These are phyloP conservation scores for Ptilodon capucinus DNA, from an alignment of 2,888 invertebrate species.

Conservation along the genomic window DNA sequence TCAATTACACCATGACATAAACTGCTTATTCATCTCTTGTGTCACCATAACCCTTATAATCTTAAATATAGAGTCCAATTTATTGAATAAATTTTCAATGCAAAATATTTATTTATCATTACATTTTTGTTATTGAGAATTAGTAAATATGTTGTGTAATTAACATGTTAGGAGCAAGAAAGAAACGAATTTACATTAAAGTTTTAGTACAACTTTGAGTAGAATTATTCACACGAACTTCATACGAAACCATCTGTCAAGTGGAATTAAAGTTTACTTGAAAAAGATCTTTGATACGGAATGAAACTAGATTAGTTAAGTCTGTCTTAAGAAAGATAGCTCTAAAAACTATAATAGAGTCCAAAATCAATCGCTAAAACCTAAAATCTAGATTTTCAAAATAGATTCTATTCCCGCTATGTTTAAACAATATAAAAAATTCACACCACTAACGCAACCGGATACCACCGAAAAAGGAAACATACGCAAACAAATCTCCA, in stretches of 20 bases:
- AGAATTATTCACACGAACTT: too few relatives aligned
- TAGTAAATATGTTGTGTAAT: not conserved
- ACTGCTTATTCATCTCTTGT: slow-evolving; percentile 13
- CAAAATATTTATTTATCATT: slow-evolving; percentile 20
- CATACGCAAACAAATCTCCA: slow-evolving; percentile 6
- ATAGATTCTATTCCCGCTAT: too few relatives aligned
- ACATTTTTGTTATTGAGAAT: slow-evolving; percentile 31
- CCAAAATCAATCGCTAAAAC: not conserved
- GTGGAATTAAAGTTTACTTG: too few relatives aligned
- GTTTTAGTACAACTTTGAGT: too few relatives aligned
- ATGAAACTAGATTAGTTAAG: too few relatives aligned
- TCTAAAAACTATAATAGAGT: not conserved
- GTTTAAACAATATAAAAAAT: too few relatives aligned
- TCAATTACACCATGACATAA: slow-evolving; percentile 35
- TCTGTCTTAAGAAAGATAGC: not conserved
- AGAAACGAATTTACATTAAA: too few relatives aligned
- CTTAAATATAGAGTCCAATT: slow-evolving; percentile 8
- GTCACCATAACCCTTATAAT: slow-evolving; percentile 9
- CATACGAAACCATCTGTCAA: too few relatives aligned
- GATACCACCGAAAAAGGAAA: not conserved
- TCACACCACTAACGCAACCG: not conserved
- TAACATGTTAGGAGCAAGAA: too few relatives aligned
- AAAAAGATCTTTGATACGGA: too few relatives aligned
- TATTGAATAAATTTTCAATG: slow-evolving; percentile 2
- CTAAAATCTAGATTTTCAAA: too few relatives aligned